Percentiles rank a stretch among this genome's conserved stretches.
phyloP scores from a whole-genome alignment of 2,113 vertebrate species.

The Anguilla rostrata region DNA sequence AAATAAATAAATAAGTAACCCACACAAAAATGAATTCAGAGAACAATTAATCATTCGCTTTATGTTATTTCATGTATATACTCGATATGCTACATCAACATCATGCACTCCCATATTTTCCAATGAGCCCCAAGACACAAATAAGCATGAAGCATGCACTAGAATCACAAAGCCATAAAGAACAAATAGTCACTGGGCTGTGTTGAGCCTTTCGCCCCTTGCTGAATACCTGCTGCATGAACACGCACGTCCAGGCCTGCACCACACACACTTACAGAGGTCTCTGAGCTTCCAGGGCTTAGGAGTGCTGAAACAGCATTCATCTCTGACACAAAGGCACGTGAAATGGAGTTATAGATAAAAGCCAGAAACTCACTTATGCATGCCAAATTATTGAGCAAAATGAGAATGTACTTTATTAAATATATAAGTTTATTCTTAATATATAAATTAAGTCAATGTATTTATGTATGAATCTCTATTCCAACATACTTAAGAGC shows the following conservation, averaged over 20 bases:
- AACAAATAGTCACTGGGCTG: not conserved
- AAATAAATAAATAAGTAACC: too few species aligned
- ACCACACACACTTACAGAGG: not conserved
- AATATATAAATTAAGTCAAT: too few species aligned
- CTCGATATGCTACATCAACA: not conserved
- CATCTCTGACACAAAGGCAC: not conserved
- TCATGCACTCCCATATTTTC: not conserved
- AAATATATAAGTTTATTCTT: too few species aligned
- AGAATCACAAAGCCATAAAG: not conserved
- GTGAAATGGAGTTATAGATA: slow-evolving; percentile 1
- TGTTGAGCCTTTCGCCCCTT: not conserved
- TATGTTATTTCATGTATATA: not conserved
- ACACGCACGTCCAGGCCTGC: not conserved
- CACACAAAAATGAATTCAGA: not conserved
- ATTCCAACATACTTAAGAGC: not conserved
- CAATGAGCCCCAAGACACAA: not conserved
- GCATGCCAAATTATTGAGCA: not conserved
- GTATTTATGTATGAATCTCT: not conserved
- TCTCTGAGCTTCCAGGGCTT: not conserved
- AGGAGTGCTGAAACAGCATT: slow-evolving; percentile 7
- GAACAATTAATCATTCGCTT: not conserved
- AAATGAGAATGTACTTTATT: not conserved
- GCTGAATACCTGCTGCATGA: not conserved
- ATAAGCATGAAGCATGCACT: not conserved
- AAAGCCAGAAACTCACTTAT: not conserved